These are phyloP conservation scores for Clitarchus hookeri DNA, from an alignment of 2,888 invertebrate genomes.

Conservation along the genomic window DNA sequence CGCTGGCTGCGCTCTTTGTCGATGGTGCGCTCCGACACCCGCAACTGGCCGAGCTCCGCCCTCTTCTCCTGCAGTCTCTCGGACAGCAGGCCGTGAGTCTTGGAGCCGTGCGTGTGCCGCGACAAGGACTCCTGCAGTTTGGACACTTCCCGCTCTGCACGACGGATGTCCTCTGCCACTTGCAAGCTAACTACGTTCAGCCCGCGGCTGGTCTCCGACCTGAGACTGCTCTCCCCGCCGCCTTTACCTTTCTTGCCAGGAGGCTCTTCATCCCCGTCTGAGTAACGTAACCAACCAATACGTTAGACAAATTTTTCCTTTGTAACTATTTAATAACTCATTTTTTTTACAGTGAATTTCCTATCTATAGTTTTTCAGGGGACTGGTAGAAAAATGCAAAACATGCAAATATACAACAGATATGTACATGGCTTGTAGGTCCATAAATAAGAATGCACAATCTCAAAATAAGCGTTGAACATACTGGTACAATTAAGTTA, in stretches of 20 bases:
- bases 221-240: slow-evolving; percentile 51
- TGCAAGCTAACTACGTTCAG: slow-evolving; percentile 75
- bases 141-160: slow-evolving; percentile 67
- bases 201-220: slow-evolving; percentile 63
- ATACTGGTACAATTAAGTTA: no score
- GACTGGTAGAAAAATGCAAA: no score
- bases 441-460: no score
- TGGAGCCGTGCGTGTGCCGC: slow-evolving; percentile 65
- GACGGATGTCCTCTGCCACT: slow-evolving; percentile 71
- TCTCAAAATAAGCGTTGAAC: no score
- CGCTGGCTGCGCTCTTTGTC: slow-evolving; percentile 71
- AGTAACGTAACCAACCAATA: no score
- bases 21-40: slow-evolving; percentile 66
- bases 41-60: slow-evolving; percentile 64
- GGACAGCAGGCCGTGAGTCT: slow-evolving; percentile 65
- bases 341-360: no score
- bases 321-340: no score
- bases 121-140: slow-evolving; percentile 68
- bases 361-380: no score
- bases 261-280: neutral
- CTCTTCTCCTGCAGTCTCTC: slow-evolving; percentile 65
- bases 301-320: no score
- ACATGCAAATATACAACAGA: no score
- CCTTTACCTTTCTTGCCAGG: slow-evolving; percentile 34
- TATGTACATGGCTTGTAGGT: no score